Evolutionary conservation across 2,888 invertebrate species (phyloP), one percentile per base, ranked within the genome.

Genomic region (Thymelicus sylvestris): DNA sequence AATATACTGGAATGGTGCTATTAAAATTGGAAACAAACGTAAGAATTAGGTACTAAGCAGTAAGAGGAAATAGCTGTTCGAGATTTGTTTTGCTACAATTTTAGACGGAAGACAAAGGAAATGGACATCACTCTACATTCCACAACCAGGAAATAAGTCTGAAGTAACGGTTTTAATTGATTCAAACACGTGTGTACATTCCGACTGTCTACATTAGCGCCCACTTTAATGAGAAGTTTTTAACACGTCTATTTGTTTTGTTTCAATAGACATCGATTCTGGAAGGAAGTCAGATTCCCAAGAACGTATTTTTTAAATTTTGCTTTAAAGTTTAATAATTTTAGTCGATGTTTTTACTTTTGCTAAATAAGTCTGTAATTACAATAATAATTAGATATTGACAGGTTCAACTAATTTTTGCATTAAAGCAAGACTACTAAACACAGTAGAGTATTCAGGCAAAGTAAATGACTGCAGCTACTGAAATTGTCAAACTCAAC

Each of bases 101-200:
- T 66, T 66, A 60, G 60, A 62, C 4, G 55, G 39, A 24, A 39
- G 52, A 12, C 19, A 19, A 24, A 62, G 62, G 68, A 63, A 63
- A 68, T 55, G n/a, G 38, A 41, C 62, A 63, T 68, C 68, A 63
- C 62, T 63, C 55, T 24, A 13, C 68, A 63, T 55, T 63, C 62
- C n/a, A 13, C 44, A 68, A 47, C 13, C 57, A 47, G 63, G 55
- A 63, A 68, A 38, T 38, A 62, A 55, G 62, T 31, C 52, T 39
- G 15, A 55, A 44, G 68, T 63, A 63, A 63, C 68, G 31, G 7
- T 13, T 55, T 63, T 68, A 68, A 63, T 68, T 68, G n/a, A 41
- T 44, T 57, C 48, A 63, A 57, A 47, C 15, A 62, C 52, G 13
- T 38, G 57, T 57, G 47, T 15, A 63, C 68, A 63, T 62, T 63